Evolutionary conservation across 2,888 invertebrate species (phyloP).

Genomic region (Vanessa cardui): DNA sequence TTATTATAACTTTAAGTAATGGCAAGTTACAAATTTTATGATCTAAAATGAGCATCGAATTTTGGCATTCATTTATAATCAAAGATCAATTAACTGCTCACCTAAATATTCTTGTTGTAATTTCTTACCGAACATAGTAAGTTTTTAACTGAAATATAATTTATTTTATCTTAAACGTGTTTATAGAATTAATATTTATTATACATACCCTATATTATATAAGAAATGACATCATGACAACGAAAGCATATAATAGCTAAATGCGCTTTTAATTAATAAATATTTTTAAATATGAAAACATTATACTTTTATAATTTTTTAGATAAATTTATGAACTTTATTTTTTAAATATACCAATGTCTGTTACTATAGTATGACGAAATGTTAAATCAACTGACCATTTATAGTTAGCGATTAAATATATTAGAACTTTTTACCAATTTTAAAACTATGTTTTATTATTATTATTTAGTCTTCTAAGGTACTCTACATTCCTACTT

Average conservation of each 20-base stretch:
- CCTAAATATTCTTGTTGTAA: background rate
- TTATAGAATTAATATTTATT: background rate
- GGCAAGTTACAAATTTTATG: constrained; percentile 22
- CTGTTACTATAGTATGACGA: too few species aligned
- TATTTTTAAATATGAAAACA: too few species aligned
- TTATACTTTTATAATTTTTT: too few species aligned
- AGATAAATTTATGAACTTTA: too few species aligned
- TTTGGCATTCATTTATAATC: constrained; percentile 21
- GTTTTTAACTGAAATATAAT: background rate
- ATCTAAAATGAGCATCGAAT: constrained; percentile 28
- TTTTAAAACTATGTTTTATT: too few species aligned
- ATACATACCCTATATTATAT: background rate
- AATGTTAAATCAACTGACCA: too few species aligned
- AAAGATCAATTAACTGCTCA: background rate
- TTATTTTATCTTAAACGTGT: background rate
- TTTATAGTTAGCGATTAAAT: too few species aligned
- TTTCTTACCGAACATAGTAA: background rate
- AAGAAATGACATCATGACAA: constrained; percentile 1
- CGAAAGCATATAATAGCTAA: background rate
- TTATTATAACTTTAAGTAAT: constrained; percentile 17
- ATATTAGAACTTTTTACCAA: too few species aligned
- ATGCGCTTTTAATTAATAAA: constrained; percentile 4
- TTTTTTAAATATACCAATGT: too few species aligned
- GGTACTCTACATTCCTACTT: too few species aligned
- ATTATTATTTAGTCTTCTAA: too few species aligned